Base-by-base conservation (phyloP, 1,140 invertebrate genomes). In the Zaprionus vittiger region DNA sequence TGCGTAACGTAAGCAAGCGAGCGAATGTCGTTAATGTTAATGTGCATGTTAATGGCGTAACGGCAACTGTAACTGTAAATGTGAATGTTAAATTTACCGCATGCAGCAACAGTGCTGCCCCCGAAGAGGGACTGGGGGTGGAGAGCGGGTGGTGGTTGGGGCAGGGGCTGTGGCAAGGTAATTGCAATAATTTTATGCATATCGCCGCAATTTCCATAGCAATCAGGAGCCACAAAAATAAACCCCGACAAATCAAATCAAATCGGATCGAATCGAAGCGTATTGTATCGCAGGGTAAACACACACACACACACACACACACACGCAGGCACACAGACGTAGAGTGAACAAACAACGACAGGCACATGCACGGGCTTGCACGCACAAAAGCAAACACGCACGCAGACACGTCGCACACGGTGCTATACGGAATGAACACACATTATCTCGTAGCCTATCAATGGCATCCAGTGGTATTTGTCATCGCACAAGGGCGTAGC, bases 101-200 rank as follows among this genome's bases (percentile, higher is more conserved):
- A 49, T 20, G 47, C 47, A 52, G 47, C 41, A 47, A 47, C 41
- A 47, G 41, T 34, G 31, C 31, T 34, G 9, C 31, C 31, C 31
- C 9, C 9, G 9, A 34, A 34, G 9, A 34, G 31, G 31, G 5
- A n/a, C 14, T 2, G 15, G 4, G 38, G 15, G 3, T 14, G 2
- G 38, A 24, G 24, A 4, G 38, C 1, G 14, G 15, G 5, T 2
- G 7, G 1, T 17, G 17, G 2, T 1, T 2, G 47, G 12, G 20
- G 17, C 38, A n/a, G 14, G 12, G 38, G 20, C 3, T 2, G 20
- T 24, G 47, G 20, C 47, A 24, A 24, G 56, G 47, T 76, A 77
- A 77, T 77, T 77, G 70, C 49, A 73, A 77, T 77, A 73, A 73
- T 73, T 73, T 67, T 17, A 49, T 67, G 70, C 69, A 73, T 73